These are phyloP conservation scores for Eupithecia subfuscata DNA, from an alignment of 2,888 invertebrate species.

Conservation along the genomic window DNA sequence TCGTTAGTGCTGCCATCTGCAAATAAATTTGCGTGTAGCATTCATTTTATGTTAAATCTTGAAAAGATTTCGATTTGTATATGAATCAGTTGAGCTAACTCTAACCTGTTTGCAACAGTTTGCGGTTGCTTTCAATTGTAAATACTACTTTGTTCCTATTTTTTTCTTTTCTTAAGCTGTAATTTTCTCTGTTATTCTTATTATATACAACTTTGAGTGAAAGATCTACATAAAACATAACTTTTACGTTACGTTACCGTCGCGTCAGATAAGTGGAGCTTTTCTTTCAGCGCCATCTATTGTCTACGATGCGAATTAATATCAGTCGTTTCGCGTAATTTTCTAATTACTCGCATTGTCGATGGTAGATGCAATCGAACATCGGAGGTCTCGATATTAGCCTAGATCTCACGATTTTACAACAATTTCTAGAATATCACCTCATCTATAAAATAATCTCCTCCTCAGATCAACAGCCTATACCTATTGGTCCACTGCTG, in stretches of 20 bases:
- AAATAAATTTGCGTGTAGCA: background rate
- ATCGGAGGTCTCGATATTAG: conserved; percentile 11
- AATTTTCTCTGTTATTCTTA: no score
- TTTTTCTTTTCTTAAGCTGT: no score
- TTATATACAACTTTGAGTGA: no score
- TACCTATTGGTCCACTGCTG: no score
- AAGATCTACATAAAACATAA: no score
- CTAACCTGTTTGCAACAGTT: no score
- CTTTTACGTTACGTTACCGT: background rate
- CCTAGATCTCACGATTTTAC: conserved; percentile 27
- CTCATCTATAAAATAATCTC: background rate
- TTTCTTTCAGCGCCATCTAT: conserved; percentile 29
- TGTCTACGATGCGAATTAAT: conserved; percentile 13
- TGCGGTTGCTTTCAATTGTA: no score
- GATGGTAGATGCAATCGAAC: conserved; percentile 17
- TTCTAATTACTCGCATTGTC: conserved; percentile 27
- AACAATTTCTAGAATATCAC: conserved; percentile 25
- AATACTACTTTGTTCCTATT: no score
- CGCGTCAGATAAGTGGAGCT: background rate
- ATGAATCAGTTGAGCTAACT: no score
- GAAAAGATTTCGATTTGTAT: no score
- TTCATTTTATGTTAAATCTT: no score
- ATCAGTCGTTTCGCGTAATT: conserved; percentile 12
- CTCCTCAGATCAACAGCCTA: no score
- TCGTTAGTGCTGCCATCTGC: background rate